Evolutionary conservation across 1,140 invertebrate genomes (phyloP), one percentile per base, ranked within the genome.

Genomic region (Trachymyrmex cornetzi): DNA sequence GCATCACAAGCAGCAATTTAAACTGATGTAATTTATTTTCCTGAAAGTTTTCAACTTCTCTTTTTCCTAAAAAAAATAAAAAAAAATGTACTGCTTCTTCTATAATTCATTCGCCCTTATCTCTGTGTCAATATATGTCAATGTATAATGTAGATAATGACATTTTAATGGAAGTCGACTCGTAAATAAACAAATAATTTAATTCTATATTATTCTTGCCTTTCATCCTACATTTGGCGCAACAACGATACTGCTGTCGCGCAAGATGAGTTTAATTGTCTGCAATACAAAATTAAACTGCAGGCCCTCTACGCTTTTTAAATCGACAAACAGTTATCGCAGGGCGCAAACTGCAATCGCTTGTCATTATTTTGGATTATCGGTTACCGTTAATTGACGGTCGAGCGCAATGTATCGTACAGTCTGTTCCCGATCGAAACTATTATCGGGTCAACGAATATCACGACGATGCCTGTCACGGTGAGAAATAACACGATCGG

Each of bases 321-420:
- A 85, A 87, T 87, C 86, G 81, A 85, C 71, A 85, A 85, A 87
- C 82, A 85, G 75, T 85, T 87, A 87, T 87, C 82, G 57, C 81
- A 61, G 64, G 81, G 86, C 86, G 71, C 50, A 87, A 85, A 85
- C 86, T 69, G 63, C 86, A 85, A 87, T 87, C 86, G 86, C 66
- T 75, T 84, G 86, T 85, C 86, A 87, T 87, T 87, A 87, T 85
- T 85, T 85, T 77, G 81, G 86, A 87, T 87, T 87, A 87, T 87
- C 86, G 86, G 81, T 87, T 75, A 87, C 81, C 86, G 81, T 87
- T 87, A 87, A 87, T 87, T 87, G 85, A 82, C 85, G 85, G 57
- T 66, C 67, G 67, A n/a, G 55, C 57, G 67, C 67, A 34, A 71
- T 55, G 79, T 82, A 74, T 82, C 61, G 80, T 67, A 53, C 86